A percentile compares a stretch with the other conserved stretches of the same genome.
Conservation (phyloP, 2,888 invertebrate genomes). For the Troides aeacus region DNA sequence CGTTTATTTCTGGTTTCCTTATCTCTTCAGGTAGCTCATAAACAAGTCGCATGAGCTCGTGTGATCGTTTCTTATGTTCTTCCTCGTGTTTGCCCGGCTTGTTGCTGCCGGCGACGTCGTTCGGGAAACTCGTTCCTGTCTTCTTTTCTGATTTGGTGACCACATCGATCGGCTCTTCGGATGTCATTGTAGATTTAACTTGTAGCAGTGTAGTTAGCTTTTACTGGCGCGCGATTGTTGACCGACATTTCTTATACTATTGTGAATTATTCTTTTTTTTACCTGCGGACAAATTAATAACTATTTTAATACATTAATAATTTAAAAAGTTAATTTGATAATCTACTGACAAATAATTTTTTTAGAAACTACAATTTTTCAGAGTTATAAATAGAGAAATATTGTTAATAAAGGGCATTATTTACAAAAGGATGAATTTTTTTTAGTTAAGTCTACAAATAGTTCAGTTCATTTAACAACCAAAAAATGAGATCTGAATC, state of each 20-base stretch:
- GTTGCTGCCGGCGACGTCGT: conserved; percentile 53
- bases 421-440: too few species aligned
- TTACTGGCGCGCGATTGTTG: conserved; percentile 34
- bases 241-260: conserved; percentile 54
- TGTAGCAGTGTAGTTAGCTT: conserved; percentile 36
- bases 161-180: conserved; percentile 70
- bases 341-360: too few species aligned
- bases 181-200: conserved; percentile 65
- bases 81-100: conserved; percentile 51
- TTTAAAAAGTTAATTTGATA: neutral
- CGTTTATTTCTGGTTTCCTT: conserved; percentile 49
- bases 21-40: conserved; percentile 73
- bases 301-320: neutral
- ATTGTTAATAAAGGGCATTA: too few species aligned
- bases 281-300: conserved; percentile 22
- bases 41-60: conserved; percentile 72
- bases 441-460: too few species aligned
- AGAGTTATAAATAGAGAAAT: too few species aligned
- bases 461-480: too few species aligned
- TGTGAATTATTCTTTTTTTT: neutral
- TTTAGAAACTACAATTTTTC: too few species aligned
- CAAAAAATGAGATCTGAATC: too few species aligned
- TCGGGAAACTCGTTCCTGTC: conserved; percentile 55
- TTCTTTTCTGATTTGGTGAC: conserved; percentile 63
- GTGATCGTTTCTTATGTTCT: conserved; percentile 53